Evolutionary conservation across 2,797 vertebrate species (phyloP).

Genomic region (Pampus argenteus): DNA sequence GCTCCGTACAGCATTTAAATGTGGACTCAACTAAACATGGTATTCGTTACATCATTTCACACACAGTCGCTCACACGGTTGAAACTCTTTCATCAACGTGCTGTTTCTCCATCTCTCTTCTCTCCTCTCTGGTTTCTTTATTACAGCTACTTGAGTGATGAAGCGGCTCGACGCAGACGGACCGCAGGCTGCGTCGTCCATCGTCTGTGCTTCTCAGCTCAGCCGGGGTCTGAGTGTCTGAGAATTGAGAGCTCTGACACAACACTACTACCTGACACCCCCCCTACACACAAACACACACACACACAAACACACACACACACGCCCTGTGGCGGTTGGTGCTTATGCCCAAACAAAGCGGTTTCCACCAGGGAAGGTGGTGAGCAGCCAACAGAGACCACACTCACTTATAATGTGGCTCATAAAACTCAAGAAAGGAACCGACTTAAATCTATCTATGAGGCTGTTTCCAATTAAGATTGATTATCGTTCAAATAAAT

Average conservation of each 20-base stretch:
- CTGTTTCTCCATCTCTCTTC: constrained; percentile 36
- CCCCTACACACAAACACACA: constrained; percentile 4
- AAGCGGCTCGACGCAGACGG: constrained; percentile 37
- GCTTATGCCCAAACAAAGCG: constrained; percentile 43
- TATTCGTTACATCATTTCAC: not conserved
- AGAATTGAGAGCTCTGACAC: constrained; percentile 33
- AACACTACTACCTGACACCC: constrained; percentile 1
- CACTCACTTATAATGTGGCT: constrained; percentile 28
- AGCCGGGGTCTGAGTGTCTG: constrained; percentile 45
- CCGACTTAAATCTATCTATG: not conserved
- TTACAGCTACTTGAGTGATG: constrained; percentile 47
- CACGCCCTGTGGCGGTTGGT: constrained; percentile 15
- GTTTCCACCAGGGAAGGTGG: constrained; percentile 11
- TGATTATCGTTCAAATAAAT: not conserved
- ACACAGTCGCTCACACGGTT: constrained; percentile 10
- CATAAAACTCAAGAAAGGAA: constrained; percentile 33
- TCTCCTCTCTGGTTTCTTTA: constrained; percentile 47
- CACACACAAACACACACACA: constrained; percentile 10
- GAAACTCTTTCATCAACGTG: constrained; percentile 41
- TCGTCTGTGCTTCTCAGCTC: constrained; percentile 59
- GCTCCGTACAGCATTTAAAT: too few relatives aligned
- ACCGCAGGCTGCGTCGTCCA: constrained; percentile 39
- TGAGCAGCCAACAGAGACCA: constrained; percentile 28
- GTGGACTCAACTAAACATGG: not conserved
- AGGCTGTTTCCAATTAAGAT: not conserved